A percentile compares a stretch with the other conserved stretches of the same genome.
Conservation (phyloP, 2,888 invertebrate species). For the Vannuccia rotundouncinata region DNA sequence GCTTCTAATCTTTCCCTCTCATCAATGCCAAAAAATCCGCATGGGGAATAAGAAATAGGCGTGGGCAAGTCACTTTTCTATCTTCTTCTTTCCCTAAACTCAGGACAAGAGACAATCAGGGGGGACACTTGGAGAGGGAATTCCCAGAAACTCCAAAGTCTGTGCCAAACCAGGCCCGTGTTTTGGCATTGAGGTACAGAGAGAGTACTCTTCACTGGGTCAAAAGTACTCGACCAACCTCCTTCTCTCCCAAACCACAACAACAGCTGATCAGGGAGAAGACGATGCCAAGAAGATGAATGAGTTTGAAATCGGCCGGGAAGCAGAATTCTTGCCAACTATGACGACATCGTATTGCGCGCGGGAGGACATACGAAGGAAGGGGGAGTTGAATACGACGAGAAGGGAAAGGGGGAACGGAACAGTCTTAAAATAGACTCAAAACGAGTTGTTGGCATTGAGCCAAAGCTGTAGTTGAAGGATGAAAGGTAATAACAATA, state of each 20-base stretch:
- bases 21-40: background rate
- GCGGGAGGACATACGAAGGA: background rate
- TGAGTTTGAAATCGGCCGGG: background rate
- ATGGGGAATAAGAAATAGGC: background rate
- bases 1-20: background rate
- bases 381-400: background rate
- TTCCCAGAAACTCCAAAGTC: background rate
- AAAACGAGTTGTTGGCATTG: constrained; percentile 12
- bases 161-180: constrained; percentile 12
- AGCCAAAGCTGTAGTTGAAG: constrained; percentile 8
- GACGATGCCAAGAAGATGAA: background rate
- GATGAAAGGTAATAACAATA: background rate
- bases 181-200: background rate
- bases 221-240: too few species aligned
- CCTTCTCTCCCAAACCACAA: too few species aligned
- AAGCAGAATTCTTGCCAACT: background rate
- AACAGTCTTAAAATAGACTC: background rate
- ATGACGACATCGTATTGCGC: background rate
- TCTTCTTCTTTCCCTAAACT: too few species aligned
- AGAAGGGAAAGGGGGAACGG: background rate
- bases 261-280: constrained; percentile 4
- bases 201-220: background rate
- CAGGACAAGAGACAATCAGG: too few species aligned
- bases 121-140: background rate
- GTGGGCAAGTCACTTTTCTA: background rate